Base-by-base conservation (phyloP, 2,113 vertebrate species). In the Gavia stellata region DNA sequence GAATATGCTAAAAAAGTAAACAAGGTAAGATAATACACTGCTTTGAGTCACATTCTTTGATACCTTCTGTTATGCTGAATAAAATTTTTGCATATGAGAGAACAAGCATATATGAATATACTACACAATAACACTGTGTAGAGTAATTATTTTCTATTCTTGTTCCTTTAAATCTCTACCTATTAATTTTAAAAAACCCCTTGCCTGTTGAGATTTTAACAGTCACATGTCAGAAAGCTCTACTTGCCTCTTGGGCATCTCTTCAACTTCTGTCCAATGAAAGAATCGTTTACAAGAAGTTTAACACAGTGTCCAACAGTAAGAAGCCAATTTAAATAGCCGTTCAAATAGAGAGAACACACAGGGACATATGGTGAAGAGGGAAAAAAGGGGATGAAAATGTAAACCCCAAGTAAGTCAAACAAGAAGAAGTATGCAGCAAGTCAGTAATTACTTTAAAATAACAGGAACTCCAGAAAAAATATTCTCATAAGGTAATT, bases 281-380 rank as follows among this genome's bases (percentile, higher is more conserved):
- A 50, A 88, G 25, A 61, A 31, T 49, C 0, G 0, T 55, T 96
- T 55, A 78, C 7, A 19, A 26, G 12, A 78, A 50, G 23, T 85
- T 87, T 38, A 87, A 56, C 10, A 29, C 24, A 26, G 10, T 9
- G 21, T 28, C 21, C 61, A 58, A 79, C 20, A 63, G 17, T n/a
- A 68, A 65, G 45, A 89, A 33, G 45, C 19, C 40, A 68, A 36
- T n/a, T 56, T 52, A 80, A 88, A 47, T 18, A 59, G 19, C 55
- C 1, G 1, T 59, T 82, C 61, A 38, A 83, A 94, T 55, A 90
- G 5, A 78, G 26, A 83, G 45, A 36, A 83, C 7, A 63, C 9
- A 38, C 0, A 0, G 23, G 9, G 18, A 70, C 26, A 34, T 6
- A 53, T 0, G 4, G 33, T 28, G 23, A 59, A 49, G 12, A 17